Evolutionary conservation across 2,113 vertebrate species (phyloP), one percentile per base, ranked within the genome.

Genomic region (Pluvialis apricaria): DNA sequence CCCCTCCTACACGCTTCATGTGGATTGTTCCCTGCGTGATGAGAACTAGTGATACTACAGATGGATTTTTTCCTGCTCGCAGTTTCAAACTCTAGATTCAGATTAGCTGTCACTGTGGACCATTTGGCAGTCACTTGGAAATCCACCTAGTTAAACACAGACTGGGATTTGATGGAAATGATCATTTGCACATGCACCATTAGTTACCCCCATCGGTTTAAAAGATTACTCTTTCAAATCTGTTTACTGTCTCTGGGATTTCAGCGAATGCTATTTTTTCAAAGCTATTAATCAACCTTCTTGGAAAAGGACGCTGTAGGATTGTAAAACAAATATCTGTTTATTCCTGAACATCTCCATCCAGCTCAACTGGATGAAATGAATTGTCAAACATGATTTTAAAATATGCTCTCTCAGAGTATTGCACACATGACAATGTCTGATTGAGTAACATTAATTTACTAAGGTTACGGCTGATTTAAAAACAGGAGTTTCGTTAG

Each of bases 221-320:
- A 86, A 78, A 86, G 90, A 86, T 95, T 78, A 55, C 55, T 65
- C 87, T 85, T 94, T 91, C 94, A 94, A 82, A 97, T 89, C 92
- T 86, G 71, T 85, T 88, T 75, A 34, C 77, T 65, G 42, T 58
- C 92, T 75, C 86, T 1, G 4, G 92, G 91, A 93, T 92, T 80
- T 87, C 82, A 72, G 76, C 9, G 6, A 47, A 47, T 52, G 92
- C 65, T 79, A 3, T 93, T 95, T 94, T 93, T 95, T 94, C 92
- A 92, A 97, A 90, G 92, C 75, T 42, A 58, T 96, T 95, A 73
- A 96, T 95, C 91, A 38, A 75, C 18, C 82, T 96, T 54, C 95
- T 83, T 87, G 90, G 73, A 90, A 91, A 69, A 83, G 44, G 78
- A 44, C 0, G 2, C 69, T 47, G 54, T n/a, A 82, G 91, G 92